Conservation (phyloP, 1,140 invertebrate genomes). For the Hycleus phaleratus region DNA sequence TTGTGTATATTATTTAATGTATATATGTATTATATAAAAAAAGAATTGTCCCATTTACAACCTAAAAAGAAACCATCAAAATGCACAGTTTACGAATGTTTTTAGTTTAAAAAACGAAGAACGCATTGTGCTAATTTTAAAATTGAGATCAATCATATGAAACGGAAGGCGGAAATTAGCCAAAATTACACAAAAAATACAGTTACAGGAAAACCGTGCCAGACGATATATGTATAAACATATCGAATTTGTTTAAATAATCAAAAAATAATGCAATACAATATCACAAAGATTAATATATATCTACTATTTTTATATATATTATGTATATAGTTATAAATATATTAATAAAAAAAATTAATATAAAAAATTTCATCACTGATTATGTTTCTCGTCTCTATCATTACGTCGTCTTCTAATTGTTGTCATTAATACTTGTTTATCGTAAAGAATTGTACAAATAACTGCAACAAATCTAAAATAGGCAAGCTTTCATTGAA, state of each 20-base stretch:
- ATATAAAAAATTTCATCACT: slow-evolving; percentile 25
- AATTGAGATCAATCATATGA: slow-evolving; percentile 26
- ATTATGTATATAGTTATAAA: too few species aligned
- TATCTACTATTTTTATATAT: slow-evolving; percentile 9
- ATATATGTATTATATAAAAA: too few species aligned
- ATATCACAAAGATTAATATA: slow-evolving; percentile 33
- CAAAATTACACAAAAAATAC: slow-evolving; percentile 17
- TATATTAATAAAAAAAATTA: slow-evolving; percentile 13
- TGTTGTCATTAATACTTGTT: too few species aligned
- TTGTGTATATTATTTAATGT: too few species aligned
- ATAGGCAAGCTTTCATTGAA: too few species aligned
- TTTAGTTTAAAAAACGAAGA: slow-evolving; percentile 20
- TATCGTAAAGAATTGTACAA: too few species aligned
- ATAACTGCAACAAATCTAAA: too few species aligned
- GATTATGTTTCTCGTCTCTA: slow-evolving; percentile 17
- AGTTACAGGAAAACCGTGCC: slow-evolving; percentile 16
- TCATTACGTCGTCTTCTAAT: too few species aligned
- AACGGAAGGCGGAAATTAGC: too few species aligned
- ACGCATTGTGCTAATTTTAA: slow-evolving; percentile 31
- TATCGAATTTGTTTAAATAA: slow-evolving; percentile 9
- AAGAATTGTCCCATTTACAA: too few species aligned
- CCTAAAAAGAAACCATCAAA: too few species aligned
- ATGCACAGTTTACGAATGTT: slow-evolving; percentile 16
- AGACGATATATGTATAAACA: slow-evolving; percentile 15
- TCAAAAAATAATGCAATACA: slow-evolving; percentile 24